Evolutionary conservation across 2,113 vertebrate genomes (phyloP).

Genomic region (Eretmochelys imbricata): DNA sequence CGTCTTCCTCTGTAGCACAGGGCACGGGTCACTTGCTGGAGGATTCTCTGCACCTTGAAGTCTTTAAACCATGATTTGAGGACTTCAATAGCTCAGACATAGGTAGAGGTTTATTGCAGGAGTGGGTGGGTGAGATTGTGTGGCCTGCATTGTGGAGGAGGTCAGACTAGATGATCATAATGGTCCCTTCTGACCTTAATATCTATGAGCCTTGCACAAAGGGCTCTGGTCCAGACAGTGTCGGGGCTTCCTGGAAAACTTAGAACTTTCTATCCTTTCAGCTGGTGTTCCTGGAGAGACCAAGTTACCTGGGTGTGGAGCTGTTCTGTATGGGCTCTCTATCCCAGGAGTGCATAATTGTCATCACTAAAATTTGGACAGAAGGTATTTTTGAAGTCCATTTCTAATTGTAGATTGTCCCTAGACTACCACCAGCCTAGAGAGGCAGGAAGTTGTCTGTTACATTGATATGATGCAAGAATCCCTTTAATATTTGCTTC

Average conservation of each 20-base stretch:
- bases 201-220: not conserved
- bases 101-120: too few relatives aligned
- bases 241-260: not conserved
- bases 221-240: not conserved
- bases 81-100: too few relatives aligned
- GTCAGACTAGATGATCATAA: too few relatives aligned
- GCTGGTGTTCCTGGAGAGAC: not conserved
- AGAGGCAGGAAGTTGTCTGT: not conserved
- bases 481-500: not conserved
- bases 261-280: not conserved
- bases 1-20: too few relatives aligned
- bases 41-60: too few relatives aligned
- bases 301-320: not conserved
- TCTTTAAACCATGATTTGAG: too few relatives aligned
- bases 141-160: too few relatives aligned
- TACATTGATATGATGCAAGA: not conserved
- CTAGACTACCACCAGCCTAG: not conserved
- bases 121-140: too few relatives aligned
- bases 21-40: too few relatives aligned
- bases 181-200: too few relatives aligned
- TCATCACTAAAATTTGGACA: too few relatives aligned
- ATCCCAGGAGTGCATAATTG: not conserved
- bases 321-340: not conserved
- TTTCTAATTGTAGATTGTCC: not conserved
- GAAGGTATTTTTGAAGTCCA: not conserved